phyloP scores from a whole-genome alignment of 30 jellyfish, hydroid and myxozoan genomes.

The Aurelia sp. region DNA sequence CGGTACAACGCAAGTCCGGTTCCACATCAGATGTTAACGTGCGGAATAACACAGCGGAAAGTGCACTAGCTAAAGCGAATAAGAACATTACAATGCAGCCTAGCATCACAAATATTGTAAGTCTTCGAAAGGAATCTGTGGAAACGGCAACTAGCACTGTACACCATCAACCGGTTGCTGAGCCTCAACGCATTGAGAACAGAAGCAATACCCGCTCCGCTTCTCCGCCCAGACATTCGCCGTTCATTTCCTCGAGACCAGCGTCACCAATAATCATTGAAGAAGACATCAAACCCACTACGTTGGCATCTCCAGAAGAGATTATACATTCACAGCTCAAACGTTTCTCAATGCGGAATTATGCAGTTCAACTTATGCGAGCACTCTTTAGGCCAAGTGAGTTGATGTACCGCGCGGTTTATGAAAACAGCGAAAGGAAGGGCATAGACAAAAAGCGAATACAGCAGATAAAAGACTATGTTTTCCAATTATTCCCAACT shows the following conservation, averaged over 20 bases:
- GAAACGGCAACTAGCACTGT: constrained; percentile 6
- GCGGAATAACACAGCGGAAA: background rate
- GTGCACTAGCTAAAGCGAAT: background rate
- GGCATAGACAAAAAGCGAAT: constrained; percentile 39
- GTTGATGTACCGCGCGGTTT: constrained; percentile 36
- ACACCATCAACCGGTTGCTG: background rate
- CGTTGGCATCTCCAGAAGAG: constrained; percentile 52
- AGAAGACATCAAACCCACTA: constrained; percentile 34
- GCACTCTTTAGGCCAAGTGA: constrained; percentile 57
- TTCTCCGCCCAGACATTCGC: constrained; percentile 3
- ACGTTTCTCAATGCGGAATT: constrained; percentile 57
- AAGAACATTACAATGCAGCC: constrained; percentile 16
- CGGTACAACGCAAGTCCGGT: background rate
- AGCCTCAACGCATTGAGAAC: background rate
- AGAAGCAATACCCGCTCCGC: background rate
- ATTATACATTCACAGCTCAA: constrained; percentile 42
- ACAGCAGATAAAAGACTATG: constrained; percentile 56
- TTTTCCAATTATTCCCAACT: constrained; percentile 50
- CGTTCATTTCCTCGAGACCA: constrained; percentile 9
- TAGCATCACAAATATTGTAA: constrained; percentile 39
- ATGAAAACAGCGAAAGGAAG: constrained; percentile 45
- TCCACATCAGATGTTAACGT: background rate
- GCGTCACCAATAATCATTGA: constrained; percentile 45
- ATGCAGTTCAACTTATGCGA: constrained; percentile 55
- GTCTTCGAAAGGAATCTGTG: constrained; percentile 39